Percentiles rank a stretch among this genome's conserved stretches.
These are phyloP conservation scores for Rhopalosiphum padi DNA, from an alignment of 1,140 invertebrate genomes.

Conservation along the genomic window DNA sequence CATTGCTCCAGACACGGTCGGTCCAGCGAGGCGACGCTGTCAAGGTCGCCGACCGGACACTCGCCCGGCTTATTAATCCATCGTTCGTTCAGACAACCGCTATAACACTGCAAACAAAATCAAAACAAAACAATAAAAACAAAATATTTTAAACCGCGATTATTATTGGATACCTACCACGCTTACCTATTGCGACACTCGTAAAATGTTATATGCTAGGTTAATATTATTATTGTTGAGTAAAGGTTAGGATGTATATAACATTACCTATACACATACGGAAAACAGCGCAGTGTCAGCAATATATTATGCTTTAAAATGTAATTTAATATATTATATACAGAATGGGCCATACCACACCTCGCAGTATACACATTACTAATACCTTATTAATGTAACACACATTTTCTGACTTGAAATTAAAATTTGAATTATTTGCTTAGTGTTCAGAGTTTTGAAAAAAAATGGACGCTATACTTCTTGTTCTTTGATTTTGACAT, in stretches of 20 bases:
- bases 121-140: not conserved
- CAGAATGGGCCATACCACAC: too few relatives aligned
- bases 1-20: constrained; percentile 71
- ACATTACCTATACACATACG: not conserved
- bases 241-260: not conserved
- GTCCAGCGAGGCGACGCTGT: constrained; percentile 64
- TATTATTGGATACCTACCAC: not conserved
- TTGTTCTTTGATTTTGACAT: not conserved
- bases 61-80: constrained; percentile 62
- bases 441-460: not conserved
- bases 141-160: not conserved
- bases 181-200: not conserved
- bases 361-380: too few relatives aligned
- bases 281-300: not conserved
- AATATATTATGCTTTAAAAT: not conserved
- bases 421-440: not conserved
- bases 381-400: not conserved
- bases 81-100: constrained; percentile 53
- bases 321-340: not conserved
- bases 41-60: constrained; percentile 61
- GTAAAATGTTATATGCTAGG: not conserved
- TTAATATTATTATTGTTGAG: not conserved
- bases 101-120: constrained; percentile 55
- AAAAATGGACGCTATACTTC: not conserved
- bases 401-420: not conserved